Conservation (phyloP, 2,113 vertebrate species). For the Romanogobio albipinnatus region DNA sequence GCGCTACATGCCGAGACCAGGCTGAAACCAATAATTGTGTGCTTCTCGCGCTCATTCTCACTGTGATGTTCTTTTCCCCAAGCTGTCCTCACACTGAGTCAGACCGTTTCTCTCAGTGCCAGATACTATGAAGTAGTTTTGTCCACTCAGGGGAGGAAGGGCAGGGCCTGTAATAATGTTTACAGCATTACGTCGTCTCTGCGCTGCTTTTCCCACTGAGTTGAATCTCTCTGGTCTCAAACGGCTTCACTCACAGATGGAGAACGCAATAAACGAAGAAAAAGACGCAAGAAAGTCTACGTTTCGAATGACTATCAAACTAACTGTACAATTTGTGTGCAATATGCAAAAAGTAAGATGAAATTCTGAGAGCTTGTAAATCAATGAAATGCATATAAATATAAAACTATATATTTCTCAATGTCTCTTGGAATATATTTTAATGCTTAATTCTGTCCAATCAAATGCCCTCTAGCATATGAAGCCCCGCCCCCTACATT, state of each 20-base stretch:
- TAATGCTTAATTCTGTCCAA: background rate
- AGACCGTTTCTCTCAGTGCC: background rate
- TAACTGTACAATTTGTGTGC: too few relatives aligned
- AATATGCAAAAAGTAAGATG: background rate
- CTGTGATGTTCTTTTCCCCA: background rate
- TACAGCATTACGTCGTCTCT: conserved; percentile 40
- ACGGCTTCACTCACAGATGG: background rate
- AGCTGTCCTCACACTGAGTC: background rate
- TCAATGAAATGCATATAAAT: background rate
- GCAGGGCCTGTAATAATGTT: conserved; percentile 38
- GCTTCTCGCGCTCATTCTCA: background rate
- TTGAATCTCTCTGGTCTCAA: background rate
- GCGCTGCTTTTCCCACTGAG: background rate
- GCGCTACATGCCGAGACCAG: too few relatives aligned
- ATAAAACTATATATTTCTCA: background rate
- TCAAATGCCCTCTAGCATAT: too few relatives aligned
- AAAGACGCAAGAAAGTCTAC: background rate
- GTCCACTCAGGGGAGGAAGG: conserved; percentile 36
- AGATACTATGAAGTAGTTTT: conserved; percentile 28
- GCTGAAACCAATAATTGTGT: background rate
- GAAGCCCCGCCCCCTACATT: too few relatives aligned
- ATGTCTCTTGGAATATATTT: background rate
- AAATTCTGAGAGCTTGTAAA: too few relatives aligned
- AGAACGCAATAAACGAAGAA: background rate
- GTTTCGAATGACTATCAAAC: background rate